Percentiles rank a stretch among this genome's conserved stretches.
phyloP scores from a whole-genome alignment of 2,797 vertebrate species.

The Pipistrellus nathusii region DNA sequence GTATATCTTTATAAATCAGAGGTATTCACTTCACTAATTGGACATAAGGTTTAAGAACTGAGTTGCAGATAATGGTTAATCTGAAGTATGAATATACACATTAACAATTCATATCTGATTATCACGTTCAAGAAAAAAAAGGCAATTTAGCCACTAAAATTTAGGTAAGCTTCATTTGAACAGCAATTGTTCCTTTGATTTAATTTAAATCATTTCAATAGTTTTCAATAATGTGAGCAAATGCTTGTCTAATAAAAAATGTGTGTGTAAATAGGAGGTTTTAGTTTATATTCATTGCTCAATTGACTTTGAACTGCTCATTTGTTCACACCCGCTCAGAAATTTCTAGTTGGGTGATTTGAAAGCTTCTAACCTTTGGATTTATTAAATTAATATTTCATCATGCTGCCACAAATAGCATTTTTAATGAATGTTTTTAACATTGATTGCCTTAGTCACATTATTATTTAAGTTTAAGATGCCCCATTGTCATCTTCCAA shows the following conservation, averaged over 20 bases:
- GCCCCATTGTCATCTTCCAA: slow-evolving; percentile 8
- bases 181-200: slow-evolving; percentile 44
- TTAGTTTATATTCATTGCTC: slow-evolving; percentile 77
- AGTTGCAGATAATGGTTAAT: neutral
- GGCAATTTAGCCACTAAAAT: neutral
- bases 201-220: slow-evolving; percentile 65
- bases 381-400: slow-evolving; percentile 72
- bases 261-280: slow-evolving; percentile 74
- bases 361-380: slow-evolving; percentile 66
- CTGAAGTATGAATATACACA: slow-evolving; percentile 17
- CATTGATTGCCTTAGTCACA: slow-evolving; percentile 65
- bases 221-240: slow-evolving; percentile 73
- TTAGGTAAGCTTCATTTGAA: slow-evolving; percentile 2
- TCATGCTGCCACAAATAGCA: slow-evolving; percentile 45
- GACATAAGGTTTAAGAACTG: no score
- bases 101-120: slow-evolving; percentile 50
- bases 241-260: slow-evolving; percentile 73
- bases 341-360: slow-evolving; percentile 72
- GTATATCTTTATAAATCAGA: neutral
- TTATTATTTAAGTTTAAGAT: slow-evolving; percentile 62
- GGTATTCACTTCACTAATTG: neutral
- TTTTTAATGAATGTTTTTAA: slow-evolving; percentile 73
- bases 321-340: slow-evolving; percentile 63
- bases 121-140: neutral
- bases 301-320: slow-evolving; percentile 79